Conservation (phyloP, 2,888 invertebrate genomes). For the Pseudococcus jackbeardsleyi region DNA sequence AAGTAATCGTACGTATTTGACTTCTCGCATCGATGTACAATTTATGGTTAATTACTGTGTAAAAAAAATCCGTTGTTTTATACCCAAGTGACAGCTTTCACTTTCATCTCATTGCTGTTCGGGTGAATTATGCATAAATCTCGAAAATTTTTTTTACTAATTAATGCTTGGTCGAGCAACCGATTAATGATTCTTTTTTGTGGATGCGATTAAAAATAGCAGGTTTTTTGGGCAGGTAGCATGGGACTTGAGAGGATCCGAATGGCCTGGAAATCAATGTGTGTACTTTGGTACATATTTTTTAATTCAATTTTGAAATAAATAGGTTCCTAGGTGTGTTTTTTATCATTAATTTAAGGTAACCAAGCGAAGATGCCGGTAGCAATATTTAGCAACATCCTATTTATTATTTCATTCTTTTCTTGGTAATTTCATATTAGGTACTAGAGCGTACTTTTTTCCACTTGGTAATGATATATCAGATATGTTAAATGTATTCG, state of each 20-base stretch:
- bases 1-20: slow-evolving; percentile 30
- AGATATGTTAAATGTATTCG: not conserved
- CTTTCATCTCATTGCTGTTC: slow-evolving; percentile 45
- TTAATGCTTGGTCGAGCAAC: slow-evolving; percentile 31
- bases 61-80: slow-evolving; percentile 36
- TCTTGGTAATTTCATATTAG: not conserved
- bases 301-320: not conserved
- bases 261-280: too few species aligned
- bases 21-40: slow-evolving; percentile 54
- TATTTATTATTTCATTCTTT: not conserved
- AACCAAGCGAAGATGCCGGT: not conserved
- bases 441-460: not conserved
- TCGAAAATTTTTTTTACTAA: not conserved
- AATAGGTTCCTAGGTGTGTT: not conserved
- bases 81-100: slow-evolving; percentile 26
- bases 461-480: not conserved
- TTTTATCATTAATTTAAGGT: not conserved
- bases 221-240: not conserved
- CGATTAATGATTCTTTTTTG: not conserved
- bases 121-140: slow-evolving; percentile 2
- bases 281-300: not conserved
- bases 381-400: not conserved
- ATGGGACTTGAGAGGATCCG: not conserved
- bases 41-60: slow-evolving; percentile 46
- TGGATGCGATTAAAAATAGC: not conserved